Evolutionary conservation across 2,113 vertebrate genomes (phyloP).

Genomic region (Nibea albiflora): DNA sequence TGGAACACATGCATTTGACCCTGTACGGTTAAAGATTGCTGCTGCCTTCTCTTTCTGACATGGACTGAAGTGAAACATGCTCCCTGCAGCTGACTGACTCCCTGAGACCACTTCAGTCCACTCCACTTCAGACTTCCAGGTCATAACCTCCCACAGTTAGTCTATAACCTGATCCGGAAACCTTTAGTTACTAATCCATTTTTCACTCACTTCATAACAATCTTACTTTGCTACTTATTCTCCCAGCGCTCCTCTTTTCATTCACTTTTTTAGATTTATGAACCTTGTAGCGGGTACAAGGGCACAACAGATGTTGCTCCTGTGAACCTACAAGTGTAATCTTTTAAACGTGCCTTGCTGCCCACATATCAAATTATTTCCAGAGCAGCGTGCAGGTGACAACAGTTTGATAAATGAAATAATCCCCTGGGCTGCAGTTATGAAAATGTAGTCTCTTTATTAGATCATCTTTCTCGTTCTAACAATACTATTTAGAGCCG

Average conservation of each 20-base stretch:
- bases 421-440: slow-evolving; percentile 43
- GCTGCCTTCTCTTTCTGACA: neutral
- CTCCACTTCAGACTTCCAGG: slow-evolving; percentile 44
- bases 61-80: neutral
- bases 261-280: slow-evolving; percentile 37
- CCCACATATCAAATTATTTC: slow-evolving; percentile 62
- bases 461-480: slow-evolving; percentile 55
- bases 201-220: neutral
- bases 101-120: neutral
- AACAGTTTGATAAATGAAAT: slow-evolving; percentile 69
- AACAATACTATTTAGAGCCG: slow-evolving; percentile 58
- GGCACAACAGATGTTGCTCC: slow-evolving; percentile 53
- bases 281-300: slow-evolving; percentile 40
- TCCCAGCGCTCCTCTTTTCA: slow-evolving; percentile 25
- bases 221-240: slow-evolving; percentile 1
- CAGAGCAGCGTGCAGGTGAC: slow-evolving; percentile 57
- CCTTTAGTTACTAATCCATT: slow-evolving; percentile 54
- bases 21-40: slow-evolving; percentile 26
- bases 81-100: neutral
- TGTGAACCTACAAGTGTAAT: slow-evolving; percentile 49
- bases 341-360: slow-evolving; percentile 48
- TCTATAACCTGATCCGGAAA: slow-evolving; percentile 58
- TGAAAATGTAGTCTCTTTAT: slow-evolving; percentile 61
- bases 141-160: slow-evolving; percentile 56
- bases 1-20: neutral